phyloP scores from a whole-genome alignment of 2,113 vertebrate genomes.

The Oryctolagus cuniculus region mOryCun1.1 NC_091445.1:23027001-23027500 shows the following conservation, averaged over 20 bases:
- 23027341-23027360: neutral
- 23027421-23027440: neutral
- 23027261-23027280: neutral
- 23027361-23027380: neutral
- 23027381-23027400: neutral
- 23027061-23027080: neutral
- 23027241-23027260: slow-evolving; percentile 2
- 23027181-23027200: neutral
- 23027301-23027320: too few relatives aligned
- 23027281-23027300: neutral
- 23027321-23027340: neutral
- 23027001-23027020: too few relatives aligned
- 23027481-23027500: neutral
- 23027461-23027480: neutral
- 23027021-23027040: neutral
- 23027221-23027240: neutral
- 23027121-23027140: neutral
- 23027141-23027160: neutral
- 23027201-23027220: neutral
- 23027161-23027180: neutral
- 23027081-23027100: neutral
- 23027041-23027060: neutral
- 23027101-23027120: slow-evolving; percentile 9
- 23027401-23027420: neutral
- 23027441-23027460: neutral